Evolutionary conservation across 2,797 vertebrate species (phyloP), one percentile per base, ranked within the genome.

Genomic region (Pelobates cultripes): DNA sequence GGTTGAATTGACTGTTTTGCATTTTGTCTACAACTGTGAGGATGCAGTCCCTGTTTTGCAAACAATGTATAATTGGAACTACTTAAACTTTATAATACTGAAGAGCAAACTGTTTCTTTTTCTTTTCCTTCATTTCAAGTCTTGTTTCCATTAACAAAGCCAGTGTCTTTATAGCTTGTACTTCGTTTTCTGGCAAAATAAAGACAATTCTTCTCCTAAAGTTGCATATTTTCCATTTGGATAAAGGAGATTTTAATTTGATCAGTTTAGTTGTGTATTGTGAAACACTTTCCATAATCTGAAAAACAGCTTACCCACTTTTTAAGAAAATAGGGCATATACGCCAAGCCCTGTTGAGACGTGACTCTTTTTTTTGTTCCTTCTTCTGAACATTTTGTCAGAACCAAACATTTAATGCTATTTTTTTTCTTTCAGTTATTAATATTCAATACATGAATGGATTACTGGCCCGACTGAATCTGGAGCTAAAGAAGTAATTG

Each of bases 341-440:
- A 41, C 51, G 80, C 68, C 80, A 77, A 81, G 41, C 69, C 42
- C 60, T 61, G 13, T 45, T 73, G 75, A 43, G 44, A 55, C n/a
- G 75, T 28, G 44, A 55, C n/a, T 41, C 41, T 61, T 75, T 40
- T 40, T 67, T 68, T 66, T 63, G 73, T 44, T 10, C 47, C 70
- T 41, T 44, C 42, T 81, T 60, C 73, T 43, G 68, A 76, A 55
- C 17, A 8, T 42, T 47, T 42, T 4, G 66, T 79, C 51, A 43
- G 55, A 12, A 5, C 1, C 51, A 6, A 41, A 79, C 14, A 17
- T 17, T 60, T 43, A 64, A 13, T 87, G 85, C 73, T 69, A 81
- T 7, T 78, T n/a, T 87, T 80, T 86, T 90, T 84, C 86, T 28
- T 85, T 85, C 89, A 94, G 94, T 85, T 94, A 94, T 86, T 94